These are phyloP conservation scores for Gnathochromis pfefferi DNA, from an alignment of 2,113 vertebrate genomes.

Conservation along the genomic window DNA sequence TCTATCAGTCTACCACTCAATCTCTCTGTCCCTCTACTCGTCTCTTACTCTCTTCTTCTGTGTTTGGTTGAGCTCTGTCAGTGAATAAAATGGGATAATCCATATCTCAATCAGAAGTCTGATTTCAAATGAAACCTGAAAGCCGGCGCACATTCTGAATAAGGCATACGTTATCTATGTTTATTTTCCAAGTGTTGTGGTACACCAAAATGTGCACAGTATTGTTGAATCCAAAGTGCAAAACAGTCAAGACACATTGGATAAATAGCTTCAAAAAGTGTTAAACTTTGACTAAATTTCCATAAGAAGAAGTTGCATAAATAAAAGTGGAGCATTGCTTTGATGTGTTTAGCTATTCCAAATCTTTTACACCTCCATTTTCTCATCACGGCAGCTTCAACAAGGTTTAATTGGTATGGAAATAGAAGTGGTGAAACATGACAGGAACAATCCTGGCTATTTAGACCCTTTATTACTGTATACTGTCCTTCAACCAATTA, in stretches of 20 bases:
- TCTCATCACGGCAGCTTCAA: conserved; percentile 47
- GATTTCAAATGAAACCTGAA: conserved; percentile 12
- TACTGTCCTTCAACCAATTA: conserved; percentile 69
- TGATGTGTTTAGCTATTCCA: conserved; percentile 28
- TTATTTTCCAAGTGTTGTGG: not conserved
- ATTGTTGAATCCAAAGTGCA: not conserved
- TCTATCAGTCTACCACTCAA: not conserved
- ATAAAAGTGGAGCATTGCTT: not conserved
- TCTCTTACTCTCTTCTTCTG: not conserved
- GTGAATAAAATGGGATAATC: conserved; percentile 20
- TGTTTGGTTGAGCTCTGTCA: not conserved
- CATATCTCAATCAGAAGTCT: conserved; percentile 41
- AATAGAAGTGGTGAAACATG: conserved; percentile 63
- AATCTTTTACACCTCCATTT: conserved; percentile 57
- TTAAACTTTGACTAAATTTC: not conserved
- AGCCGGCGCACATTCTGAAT: not conserved
- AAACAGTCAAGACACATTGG: not conserved
- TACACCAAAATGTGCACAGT: not conserved
- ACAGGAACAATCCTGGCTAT: conserved; percentile 43
- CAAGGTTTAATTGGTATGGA: conserved; percentile 68
- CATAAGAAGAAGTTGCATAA: not conserved
- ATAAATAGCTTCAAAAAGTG: not conserved
- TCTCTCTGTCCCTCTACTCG: not conserved
- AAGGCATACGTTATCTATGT: not conserved
- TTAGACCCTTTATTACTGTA: conserved; percentile 62